These are phyloP conservation scores for Poeciliopsis gracilis DNA, from an alignment of 2,797 vertebrate species.

Conservation along the genomic window DNA sequence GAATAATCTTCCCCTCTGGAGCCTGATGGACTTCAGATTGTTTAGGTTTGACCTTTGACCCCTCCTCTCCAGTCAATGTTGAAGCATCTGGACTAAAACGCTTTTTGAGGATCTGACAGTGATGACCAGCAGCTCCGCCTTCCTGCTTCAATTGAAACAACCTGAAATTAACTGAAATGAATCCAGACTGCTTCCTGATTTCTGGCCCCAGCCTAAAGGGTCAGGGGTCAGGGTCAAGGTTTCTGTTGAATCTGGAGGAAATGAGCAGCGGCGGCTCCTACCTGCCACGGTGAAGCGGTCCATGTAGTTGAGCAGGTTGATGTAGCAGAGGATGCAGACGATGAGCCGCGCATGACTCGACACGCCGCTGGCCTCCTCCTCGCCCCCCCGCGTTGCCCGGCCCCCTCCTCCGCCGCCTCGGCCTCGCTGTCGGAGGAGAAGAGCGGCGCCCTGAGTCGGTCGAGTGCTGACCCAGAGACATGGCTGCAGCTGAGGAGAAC, in stretches of 20 bases:
- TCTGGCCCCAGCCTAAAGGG: too few relatives aligned
- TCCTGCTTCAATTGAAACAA: too few relatives aligned
- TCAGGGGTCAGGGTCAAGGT: too few relatives aligned
- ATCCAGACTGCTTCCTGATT: too few relatives aligned
- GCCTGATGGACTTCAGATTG: too few relatives aligned
- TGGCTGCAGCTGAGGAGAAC: slow-evolving; percentile 42
- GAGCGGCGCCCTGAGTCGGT: slow-evolving; percentile 82
- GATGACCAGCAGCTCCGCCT: too few relatives aligned
- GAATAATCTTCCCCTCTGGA: not conserved
- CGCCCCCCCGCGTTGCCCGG: not conserved
- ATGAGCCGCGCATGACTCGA: slow-evolving; percentile 79
- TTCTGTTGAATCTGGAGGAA: too few relatives aligned
- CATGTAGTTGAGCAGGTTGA: slow-evolving; percentile 96
- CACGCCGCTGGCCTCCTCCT: slow-evolving; percentile 78
- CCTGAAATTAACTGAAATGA: too few relatives aligned
- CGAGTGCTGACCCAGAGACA: slow-evolving; percentile 63
- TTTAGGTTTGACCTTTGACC: too few relatives aligned
- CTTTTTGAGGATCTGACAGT: too few relatives aligned
- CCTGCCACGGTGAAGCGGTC: slow-evolving; percentile 94
- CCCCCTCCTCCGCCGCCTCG: slow-evolving; percentile 68
- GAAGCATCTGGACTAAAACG: too few relatives aligned
- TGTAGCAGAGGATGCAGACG: slow-evolving; percentile 85
- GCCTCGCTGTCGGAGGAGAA: slow-evolving; percentile 86
- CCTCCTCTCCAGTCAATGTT: too few relatives aligned
- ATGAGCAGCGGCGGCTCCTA: not conserved